Base-by-base conservation (phyloP, 2,888 invertebrate species). In the Cabera pusaria region DNA sequence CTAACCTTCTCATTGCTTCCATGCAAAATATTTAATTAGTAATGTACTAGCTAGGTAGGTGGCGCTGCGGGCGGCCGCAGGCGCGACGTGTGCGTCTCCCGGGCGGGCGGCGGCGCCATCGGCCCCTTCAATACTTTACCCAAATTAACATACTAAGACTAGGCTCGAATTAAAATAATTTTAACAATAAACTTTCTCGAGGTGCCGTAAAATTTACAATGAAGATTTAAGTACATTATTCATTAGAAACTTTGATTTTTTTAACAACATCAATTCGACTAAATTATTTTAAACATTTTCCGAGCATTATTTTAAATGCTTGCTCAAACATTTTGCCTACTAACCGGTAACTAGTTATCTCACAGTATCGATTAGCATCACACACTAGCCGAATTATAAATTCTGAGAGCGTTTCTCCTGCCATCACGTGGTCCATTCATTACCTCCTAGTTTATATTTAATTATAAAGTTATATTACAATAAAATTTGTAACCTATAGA, bases 201-300 rank as follows among this genome's bases (percentile, higher is more conserved):
- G 72, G 86, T 87, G 87, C 83, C 72, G 68, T 72, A 77, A 72
- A 83, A 81, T 86, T 86, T 85, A 86, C 86, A 85, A 81, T 83
- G 84, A 85, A 83, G 71, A 77, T 81, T 79, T 88, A 87, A 88
- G 87, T 87, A 87, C 87, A 84, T 79, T 83, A 82, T 52, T 68
- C 76, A 77, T 84, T 82, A 85, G 83, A 86, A 84, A 86, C 81
- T 83, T 86, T 82, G 75, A 82, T 82, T 85, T 79, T 73, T 80
- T 79, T 56, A 87, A 87, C 86, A 88, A 87, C 86, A 87, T 86
- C 87, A 78, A 87, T 87, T 84, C 76, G 81, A 86, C 87, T 88
- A 87, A 76, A 76, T 77, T 77, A 78, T 73, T 77, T 75, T 71
- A 70, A 68, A 68, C 16, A 31, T 29, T 42, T 66, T 66, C 63